Base-by-base conservation (phyloP, 1,140 invertebrate species). In the Zaprionus tsacasi region DNA sequence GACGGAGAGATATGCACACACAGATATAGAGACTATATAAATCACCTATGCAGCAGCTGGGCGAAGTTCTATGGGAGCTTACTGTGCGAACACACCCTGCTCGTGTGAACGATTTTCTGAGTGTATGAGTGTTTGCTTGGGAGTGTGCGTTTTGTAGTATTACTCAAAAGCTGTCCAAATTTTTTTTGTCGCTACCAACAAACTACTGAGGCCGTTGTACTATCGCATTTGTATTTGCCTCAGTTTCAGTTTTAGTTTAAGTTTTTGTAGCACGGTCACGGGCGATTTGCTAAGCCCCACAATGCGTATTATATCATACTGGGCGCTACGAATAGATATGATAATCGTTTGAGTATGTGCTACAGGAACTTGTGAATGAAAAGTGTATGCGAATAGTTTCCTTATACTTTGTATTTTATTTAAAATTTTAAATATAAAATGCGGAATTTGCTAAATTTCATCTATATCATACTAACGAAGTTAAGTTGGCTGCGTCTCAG, bases 201-300 rank as follows among this genome's bases (percentile, higher is more conserved):
- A 45, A 64, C 27, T 11, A 36, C 33, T 65, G 45, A 50, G 33
- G 45, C 56, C 7, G 55, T 58, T 57, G 40, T 48, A 45, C 56
- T 71, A 66, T 74, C 68, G 72, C 54, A 50, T 64, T 75, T 59
- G 54, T 58, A 57, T 57, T 38, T 21, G n/a, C 25, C 13, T 67
- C 45, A 25, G 45, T 30, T 57, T 57, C 52, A 13, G 15, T 27
- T 35, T 35, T 25, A 50, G 45, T 25, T 70, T 56, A 17, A 50
- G 71, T 76, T 75, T 70, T 64, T 69, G 59, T 78, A 66, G 76
- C 76, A 78, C 75, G 76, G 76, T 78, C 76, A 78, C 76, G 76
- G 72, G 73, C 76, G 76, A 78, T 76, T 76, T 78, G 76, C 15
- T 75, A 56, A 58, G 43, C 58, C 45, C 48, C 33, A 55, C 65